These are phyloP conservation scores for Theretra japonica DNA, from an alignment of 2,888 invertebrate species.

Conservation along the genomic window DNA sequence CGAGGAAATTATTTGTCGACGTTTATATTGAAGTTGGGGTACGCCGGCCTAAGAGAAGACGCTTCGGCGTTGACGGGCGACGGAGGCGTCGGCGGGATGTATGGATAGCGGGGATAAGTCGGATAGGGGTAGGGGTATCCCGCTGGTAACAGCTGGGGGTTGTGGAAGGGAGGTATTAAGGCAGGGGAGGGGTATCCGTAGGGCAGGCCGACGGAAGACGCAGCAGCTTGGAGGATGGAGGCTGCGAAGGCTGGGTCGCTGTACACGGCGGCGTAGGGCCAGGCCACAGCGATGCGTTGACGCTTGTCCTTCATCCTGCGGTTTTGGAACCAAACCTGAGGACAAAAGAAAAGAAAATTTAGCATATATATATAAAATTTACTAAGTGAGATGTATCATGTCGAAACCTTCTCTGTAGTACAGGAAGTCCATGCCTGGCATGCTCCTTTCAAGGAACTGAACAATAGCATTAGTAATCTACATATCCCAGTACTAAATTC, in stretches of 20 bases:
- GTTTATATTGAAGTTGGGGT: slow-evolving; percentile 78
- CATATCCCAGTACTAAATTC: too few species aligned
- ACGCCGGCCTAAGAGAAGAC: slow-evolving; percentile 76
- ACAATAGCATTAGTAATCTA: too few species aligned
- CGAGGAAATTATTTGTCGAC: slow-evolving; percentile 70
- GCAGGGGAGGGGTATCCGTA: slow-evolving; percentile 86
- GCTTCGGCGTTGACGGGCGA: slow-evolving; percentile 74
- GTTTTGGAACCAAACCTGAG: slow-evolving; percentile 99
- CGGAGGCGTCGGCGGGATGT: slow-evolving; percentile 82
- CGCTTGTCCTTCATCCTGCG: slow-evolving; percentile 98
- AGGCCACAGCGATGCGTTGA: slow-evolving; percentile 96
- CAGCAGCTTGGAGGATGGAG: slow-evolving; percentile 95
- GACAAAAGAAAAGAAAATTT: slow-evolving; percentile 42
- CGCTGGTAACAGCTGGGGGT: slow-evolving; percentile 84
- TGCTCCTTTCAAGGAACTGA: too few species aligned
- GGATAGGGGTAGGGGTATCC: slow-evolving; percentile 85
- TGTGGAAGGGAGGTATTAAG: slow-evolving; percentile 83
- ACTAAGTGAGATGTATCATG: not conserved
- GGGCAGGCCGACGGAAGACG: slow-evolving; percentile 88
- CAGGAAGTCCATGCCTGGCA: too few species aligned
- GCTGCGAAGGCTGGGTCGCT: slow-evolving; percentile 97
- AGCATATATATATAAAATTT: not conserved
- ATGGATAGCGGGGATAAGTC: slow-evolving; percentile 79
- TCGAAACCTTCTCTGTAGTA: not conserved
- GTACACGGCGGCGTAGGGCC: slow-evolving; percentile 98